These are phyloP conservation scores for Acanthiza pusilla DNA, from an alignment of 2,797 vertebrate species.

Conservation along the genomic window DNA sequence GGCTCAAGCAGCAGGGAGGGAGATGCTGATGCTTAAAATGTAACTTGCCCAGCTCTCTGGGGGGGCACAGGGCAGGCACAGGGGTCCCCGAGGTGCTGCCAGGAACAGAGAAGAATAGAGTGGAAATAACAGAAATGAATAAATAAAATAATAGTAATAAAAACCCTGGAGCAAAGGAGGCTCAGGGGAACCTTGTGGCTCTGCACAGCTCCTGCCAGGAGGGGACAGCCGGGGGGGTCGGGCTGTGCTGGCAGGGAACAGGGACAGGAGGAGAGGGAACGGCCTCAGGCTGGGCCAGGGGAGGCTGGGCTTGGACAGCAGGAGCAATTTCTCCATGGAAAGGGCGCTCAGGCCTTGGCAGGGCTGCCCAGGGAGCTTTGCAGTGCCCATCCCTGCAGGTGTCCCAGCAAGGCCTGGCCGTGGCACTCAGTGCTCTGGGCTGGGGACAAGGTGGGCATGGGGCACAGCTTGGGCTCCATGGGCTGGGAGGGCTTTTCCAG, in stretches of 20 bases:
- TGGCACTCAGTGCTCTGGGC: not conserved
- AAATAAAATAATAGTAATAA: not conserved
- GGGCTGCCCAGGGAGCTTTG: not conserved
- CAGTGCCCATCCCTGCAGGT: not conserved
- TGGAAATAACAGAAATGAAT: not conserved
- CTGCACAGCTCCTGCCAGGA: not conserved
- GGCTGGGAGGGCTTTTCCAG: not conserved
- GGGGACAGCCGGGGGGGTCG: not conserved
- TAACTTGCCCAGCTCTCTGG: not conserved
- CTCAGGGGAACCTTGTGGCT: not conserved
- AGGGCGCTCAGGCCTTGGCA: not conserved
- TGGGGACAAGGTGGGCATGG: not conserved
- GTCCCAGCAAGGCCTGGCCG: not conserved
- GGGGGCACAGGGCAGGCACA: not conserved
- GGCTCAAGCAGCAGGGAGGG: not conserved
- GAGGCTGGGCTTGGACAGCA: not conserved
- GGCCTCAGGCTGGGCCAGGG: not conserved
- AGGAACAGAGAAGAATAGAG: not conserved
- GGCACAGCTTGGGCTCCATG: rapidly evolving
- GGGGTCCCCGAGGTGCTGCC: not conserved
- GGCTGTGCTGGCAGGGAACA: not conserved
- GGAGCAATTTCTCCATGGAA: not conserved
- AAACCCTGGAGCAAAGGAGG: not conserved
- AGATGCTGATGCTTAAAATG: not conserved
- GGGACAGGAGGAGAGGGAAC: not conserved